phyloP scores from a whole-genome alignment of 2,113 vertebrate species.

The Speoplatyrhinus poulsoni region DNA sequence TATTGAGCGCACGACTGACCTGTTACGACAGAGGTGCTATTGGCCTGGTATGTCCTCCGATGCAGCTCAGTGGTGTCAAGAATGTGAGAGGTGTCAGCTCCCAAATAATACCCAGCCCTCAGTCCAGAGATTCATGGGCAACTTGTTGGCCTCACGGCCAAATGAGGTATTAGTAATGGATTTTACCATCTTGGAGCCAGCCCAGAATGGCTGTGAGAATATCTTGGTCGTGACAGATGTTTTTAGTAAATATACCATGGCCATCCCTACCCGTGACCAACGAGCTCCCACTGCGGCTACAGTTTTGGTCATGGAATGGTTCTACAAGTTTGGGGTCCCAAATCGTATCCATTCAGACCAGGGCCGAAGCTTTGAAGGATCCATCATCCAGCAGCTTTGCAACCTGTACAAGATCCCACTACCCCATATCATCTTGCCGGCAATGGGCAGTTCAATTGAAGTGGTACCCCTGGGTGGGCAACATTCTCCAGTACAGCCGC shows the following conservation, averaged over 20 bases:
- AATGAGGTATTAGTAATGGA: conserved; percentile 2
- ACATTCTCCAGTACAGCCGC: too few species aligned
- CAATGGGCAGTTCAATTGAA: conserved; percentile 1
- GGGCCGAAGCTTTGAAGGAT: neutral
- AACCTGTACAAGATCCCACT: neutral
- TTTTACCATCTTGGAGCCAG: neutral
- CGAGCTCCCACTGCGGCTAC: neutral
- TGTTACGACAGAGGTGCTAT: neutral
- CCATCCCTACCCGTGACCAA: conserved; percentile 2
- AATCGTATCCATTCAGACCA: neutral
- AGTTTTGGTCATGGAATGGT: neutral
- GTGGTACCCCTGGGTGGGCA: too few species aligned
- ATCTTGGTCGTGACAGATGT: conserved; percentile 17
- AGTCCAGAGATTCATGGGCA: neutral
- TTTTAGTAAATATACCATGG: conserved; percentile 11
- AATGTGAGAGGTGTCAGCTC: neutral
- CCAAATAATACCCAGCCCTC: neutral
- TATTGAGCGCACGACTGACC: neutral
- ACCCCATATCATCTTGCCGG: conserved; percentile 14
- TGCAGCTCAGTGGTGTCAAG: neutral
- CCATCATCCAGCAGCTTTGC: neutral
- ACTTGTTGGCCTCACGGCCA: neutral
- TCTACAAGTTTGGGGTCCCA: neutral
- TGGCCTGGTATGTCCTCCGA: conserved; percentile 1
- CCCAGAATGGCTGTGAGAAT: neutral